These are phyloP conservation scores for Aythya baeri DNA, from an alignment of 2,113 vertebrate genomes.

Conservation along the genomic window DNA sequence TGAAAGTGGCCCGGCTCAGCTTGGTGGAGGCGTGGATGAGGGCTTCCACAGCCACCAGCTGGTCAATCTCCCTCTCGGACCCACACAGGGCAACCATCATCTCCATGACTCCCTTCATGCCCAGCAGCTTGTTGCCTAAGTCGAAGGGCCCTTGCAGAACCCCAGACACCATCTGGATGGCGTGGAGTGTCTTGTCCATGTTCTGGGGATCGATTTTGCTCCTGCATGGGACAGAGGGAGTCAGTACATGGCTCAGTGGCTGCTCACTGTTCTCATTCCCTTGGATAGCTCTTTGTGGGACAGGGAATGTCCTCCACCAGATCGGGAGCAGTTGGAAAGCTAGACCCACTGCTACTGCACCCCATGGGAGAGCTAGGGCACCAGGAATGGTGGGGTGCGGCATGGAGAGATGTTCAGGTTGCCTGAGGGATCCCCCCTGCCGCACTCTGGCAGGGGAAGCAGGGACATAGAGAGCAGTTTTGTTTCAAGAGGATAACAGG, in stretches of 20 bases:
- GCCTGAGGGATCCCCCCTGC: not conserved
- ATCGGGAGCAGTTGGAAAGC: accelerated
- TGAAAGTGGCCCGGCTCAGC: conserved; percentile 93
- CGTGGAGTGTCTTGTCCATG: conserved; percentile 96
- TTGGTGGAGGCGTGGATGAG: conserved; percentile 94
- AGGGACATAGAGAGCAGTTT: not conserved
- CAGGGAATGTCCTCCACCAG: not conserved
- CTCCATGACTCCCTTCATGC: conserved; percentile 94
- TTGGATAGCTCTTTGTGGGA: not conserved
- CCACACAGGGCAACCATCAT: conserved; percentile 97
- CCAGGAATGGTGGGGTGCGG: not conserved
- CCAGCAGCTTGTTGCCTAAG: conserved; percentile 89
- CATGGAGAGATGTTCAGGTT: not conserved
- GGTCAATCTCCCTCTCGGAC: conserved; percentile 92
- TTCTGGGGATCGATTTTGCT: conserved; percentile 92
- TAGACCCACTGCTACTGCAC: not conserved
- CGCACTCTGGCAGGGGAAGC: not conserved
- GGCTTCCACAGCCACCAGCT: conserved; percentile 95
- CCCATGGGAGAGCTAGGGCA: not conserved
- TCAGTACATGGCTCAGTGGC: not conserved
- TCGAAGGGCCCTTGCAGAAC: conserved; percentile 95
- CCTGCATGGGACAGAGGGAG: conserved; percentile 71
- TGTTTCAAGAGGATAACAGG: not conserved
- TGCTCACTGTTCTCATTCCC: not conserved
- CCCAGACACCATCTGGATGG: conserved; percentile 92